Evolutionary conservation across 2,113 vertebrate species (phyloP).

Genomic region (Sturnira hondurensis): DNA sequence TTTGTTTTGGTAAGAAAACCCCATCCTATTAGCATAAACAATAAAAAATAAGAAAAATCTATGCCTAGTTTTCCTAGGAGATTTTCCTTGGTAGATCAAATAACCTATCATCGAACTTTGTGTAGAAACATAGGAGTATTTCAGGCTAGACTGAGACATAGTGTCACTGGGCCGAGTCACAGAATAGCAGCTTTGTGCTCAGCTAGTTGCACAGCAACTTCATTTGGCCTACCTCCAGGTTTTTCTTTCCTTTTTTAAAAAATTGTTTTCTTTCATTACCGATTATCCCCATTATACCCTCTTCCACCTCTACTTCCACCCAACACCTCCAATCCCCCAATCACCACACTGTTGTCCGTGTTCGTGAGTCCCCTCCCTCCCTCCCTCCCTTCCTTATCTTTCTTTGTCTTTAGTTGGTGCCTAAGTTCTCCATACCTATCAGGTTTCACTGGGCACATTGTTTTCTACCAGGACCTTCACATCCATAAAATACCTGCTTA

Average conservation of each 20-base stretch:
- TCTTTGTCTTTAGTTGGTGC: background rate
- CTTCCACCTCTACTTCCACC: no score
- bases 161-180: background rate
- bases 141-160: background rate
- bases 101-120: background rate
- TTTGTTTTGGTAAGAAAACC: background rate
- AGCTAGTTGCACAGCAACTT: background rate
- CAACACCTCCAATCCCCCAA: no score
- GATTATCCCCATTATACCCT: no score
- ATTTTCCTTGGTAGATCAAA: background rate
- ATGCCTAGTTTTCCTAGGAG: background rate
- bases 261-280: no score
- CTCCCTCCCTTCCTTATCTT: no score
- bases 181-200: background rate
- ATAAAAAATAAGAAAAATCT: background rate
- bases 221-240: rapidly evolving
- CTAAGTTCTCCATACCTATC: background rate
- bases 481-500: background rate
- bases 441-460: background rate
- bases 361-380: no score
- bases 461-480: background rate
- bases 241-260: background rate
- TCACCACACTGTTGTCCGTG: no score
- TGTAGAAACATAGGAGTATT: background rate
- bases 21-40: no score